Evolutionary conservation across 2,113 vertebrate species (phyloP).

Genomic region (Vicugna pacos): DNA sequence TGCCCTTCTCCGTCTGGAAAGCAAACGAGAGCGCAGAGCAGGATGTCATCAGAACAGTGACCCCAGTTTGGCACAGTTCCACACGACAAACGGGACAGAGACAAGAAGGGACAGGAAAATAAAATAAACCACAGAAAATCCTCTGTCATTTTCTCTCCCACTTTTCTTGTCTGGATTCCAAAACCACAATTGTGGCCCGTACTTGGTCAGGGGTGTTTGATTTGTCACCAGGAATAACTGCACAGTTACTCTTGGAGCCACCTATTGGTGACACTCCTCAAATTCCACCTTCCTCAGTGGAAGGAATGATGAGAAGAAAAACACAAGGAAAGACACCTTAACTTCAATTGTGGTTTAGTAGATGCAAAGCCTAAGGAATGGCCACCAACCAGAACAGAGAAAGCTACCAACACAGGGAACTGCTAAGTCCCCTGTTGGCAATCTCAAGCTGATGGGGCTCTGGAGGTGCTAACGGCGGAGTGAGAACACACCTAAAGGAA

Average conservation of each 20-base stretch:
- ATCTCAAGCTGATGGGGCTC: not conserved
- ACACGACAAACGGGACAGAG: slow-evolving; percentile 53
- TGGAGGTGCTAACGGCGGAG: not conserved
- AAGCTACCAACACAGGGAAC: not conserved
- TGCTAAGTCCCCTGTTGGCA: not conserved
- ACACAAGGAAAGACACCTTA: not conserved
- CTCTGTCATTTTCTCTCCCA: slow-evolving; percentile 60
- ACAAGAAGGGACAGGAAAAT: slow-evolving; percentile 40
- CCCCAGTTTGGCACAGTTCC: slow-evolving; percentile 68
- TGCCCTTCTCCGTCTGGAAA: slow-evolving; percentile 98
- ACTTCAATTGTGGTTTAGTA: not conserved
- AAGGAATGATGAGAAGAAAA: not conserved
- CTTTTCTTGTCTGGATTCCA: slow-evolving; percentile 3
- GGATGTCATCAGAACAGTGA: slow-evolving; percentile 77
- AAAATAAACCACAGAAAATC: slow-evolving; percentile 13
- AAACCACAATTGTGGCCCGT: not conserved
- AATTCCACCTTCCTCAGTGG: not conserved
- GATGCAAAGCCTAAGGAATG: not conserved
- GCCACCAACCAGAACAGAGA: not conserved
- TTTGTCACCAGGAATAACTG: not conserved
- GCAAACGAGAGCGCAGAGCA: slow-evolving; percentile 86
- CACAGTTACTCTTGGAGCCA: not conserved
- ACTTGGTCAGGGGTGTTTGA: not conserved
- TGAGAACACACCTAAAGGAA: not conserved
- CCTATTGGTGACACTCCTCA: not conserved